Base-by-base conservation (phyloP, 2,888 invertebrate genomes). In the Tetranychus piercei region DNA sequence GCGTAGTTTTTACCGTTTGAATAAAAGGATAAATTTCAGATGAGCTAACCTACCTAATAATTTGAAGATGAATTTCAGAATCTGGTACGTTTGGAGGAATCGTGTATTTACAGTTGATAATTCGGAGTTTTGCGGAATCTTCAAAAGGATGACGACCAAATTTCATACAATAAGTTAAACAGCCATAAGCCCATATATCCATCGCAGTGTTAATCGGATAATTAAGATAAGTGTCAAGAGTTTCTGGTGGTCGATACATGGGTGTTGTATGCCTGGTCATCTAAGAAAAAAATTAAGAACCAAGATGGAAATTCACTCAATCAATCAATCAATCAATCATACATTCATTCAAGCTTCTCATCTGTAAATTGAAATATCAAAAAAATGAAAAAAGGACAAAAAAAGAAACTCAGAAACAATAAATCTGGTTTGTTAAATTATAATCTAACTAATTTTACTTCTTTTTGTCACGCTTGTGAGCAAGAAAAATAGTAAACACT, bases 181-280 rank as follows among this genome's bases (percentile, higher is more conserved):
- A 99, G 8, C 99, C 99, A 18, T 99, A 84, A 0, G 97, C 96
- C 99, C 99, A 99, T 65, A 95, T 86, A 83, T 99, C 99, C 1
- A 90, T 88, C 70, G 90, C 88, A 78, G 90, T 87, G 75, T 94
- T 94, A 78, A 99, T 94, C 77, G 89, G 90, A 81, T 90, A 89
- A 82, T 99, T 95, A 81, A 90, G 92, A 91, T 97, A 99, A 6
- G 95, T 92, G 78, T 86, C 85, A 75, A 97, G 86, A 89, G 97
- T 94, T 86, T 99, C 99, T 45, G 99, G 99, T 0, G 97, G 91
- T 81, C 99, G 87, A 83, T 99, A 99, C 97, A 87, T 86, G 7
- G 86, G 87, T 20, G 86, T 87, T 20, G 86, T 87, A 79, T 85
- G 83, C 77, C 84, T 83, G n/a, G 83, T 81, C 80, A 86, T 84